Evolutionary conservation across 2,113 vertebrate genomes (phyloP).

Genomic region (Phylloscopus trochilus): DNA sequence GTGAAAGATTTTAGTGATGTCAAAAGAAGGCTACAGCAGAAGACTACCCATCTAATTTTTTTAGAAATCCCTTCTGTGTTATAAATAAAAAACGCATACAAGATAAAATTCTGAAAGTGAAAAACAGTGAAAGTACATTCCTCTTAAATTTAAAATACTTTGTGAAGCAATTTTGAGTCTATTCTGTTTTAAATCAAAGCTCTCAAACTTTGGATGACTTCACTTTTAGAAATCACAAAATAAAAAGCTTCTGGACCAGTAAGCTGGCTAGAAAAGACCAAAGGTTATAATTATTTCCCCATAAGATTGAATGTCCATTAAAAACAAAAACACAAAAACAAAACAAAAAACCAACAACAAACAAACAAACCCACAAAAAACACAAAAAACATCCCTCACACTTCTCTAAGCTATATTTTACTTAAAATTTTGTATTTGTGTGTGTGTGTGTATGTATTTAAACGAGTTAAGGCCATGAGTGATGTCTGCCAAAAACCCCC

Average conservation of each 20-base stretch:
- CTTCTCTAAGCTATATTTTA: neutral
- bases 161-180: fast-evolving
- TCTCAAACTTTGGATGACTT: neutral
- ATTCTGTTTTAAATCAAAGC: neutral
- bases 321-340: neutral
- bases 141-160: neutral
- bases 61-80: neutral
- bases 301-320: fast-evolving
- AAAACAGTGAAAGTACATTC: neutral
- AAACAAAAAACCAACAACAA: neutral
- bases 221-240: neutral
- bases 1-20: neutral
- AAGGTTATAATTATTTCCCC: neutral
- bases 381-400: neutral
- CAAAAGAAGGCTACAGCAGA: neutral
- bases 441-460: neutral
- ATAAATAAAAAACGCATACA: neutral
- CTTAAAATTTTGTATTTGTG: neutral
- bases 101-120: neutral
- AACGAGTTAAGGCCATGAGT: neutral
- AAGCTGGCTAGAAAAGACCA: neutral
- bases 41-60: neutral
- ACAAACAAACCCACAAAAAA: neutral
- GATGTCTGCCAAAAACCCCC: fast-evolving
- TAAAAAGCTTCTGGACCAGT: neutral